Evolutionary conservation across 2,888 invertebrate genomes (phyloP), one percentile per base, ranked within the genome.

Genomic region (Tachina lurida): DNA sequence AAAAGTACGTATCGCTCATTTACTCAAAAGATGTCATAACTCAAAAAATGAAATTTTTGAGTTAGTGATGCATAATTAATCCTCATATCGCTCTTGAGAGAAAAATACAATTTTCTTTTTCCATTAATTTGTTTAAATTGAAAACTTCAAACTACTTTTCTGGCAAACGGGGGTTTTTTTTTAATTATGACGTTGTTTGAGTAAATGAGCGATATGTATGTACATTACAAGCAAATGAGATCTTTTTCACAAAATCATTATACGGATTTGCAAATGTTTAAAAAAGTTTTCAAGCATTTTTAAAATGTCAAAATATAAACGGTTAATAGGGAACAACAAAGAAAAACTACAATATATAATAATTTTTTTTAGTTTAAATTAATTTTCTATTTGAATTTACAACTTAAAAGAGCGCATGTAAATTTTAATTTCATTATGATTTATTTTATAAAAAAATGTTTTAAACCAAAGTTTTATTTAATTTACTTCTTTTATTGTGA

Each of bases 301-400:
- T 73, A 49, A 49, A 60, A 70, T 49, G 54, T 15, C 13, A 49
- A 15, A 47, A 71, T n/a, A 67, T 39, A 75, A 58, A 49, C 68
- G 79, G 65, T 79, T 68, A 84, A 76, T 74, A 84, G 86, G 84
- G 86, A 86, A 62, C 86, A 86, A 86, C 47, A 78, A 81, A 68
- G 8, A 63, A 70, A 60, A 39, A 60, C 0, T 12, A 54, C 3
- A 70, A n/a, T 41, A 65, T 12, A 47, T 56, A 73, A 49, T 13
- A 49, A 8, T 76, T 41, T 17, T 70, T 70, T 17, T 70, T 70
- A 62, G n/a, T 71, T 45, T 10, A 43, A 39, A 58, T 52, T 63
- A 31, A 10, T 19, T 54, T 70, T 43, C 43, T 54, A 39, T 49
- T 60, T 52, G 13, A 82, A 60, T 22, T 47, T 41, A 9, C 22